These are phyloP conservation scores for Phoxinus dragarum DNA, from an alignment of 2,797 vertebrate genomes.

Conservation along the genomic window DNA sequence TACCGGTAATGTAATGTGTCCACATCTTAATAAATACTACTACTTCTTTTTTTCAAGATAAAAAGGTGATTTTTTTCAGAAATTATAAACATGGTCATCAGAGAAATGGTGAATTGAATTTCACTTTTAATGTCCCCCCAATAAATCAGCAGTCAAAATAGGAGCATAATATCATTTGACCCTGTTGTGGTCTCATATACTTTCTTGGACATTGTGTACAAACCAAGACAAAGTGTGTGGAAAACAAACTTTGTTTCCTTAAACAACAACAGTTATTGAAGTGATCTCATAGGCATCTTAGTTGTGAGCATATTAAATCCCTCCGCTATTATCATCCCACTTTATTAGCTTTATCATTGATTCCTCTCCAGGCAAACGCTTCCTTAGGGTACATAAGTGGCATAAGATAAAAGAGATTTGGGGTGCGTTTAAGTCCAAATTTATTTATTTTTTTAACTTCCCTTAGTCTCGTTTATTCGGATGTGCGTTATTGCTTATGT, in stretches of 20 bases:
- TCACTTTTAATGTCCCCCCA: not conserved
- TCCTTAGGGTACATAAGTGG: not conserved
- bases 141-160: not conserved
- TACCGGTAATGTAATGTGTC: not conserved
- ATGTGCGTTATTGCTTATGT: too few relatives aligned
- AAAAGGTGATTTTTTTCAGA: not conserved
- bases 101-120: not conserved
- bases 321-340: not conserved
- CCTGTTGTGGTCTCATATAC: not conserved
- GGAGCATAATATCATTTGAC: not conserved
- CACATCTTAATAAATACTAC: not conserved
- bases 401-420: constrained; percentile 25
- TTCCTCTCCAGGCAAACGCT: not conserved
- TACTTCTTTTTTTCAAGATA: too few relatives aligned
- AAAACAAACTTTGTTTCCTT: not conserved
- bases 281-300: not conserved
- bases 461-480: too few relatives aligned
- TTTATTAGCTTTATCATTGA: not conserved
- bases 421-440: too few relatives aligned
- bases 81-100: not conserved
- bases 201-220: not conserved
- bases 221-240: too few relatives aligned
- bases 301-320: not conserved
- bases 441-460: too few relatives aligned
- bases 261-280: not conserved